Evolutionary conservation across 2,888 invertebrate species (phyloP).

Genomic region (Herminia tarsipennalis): DNA sequence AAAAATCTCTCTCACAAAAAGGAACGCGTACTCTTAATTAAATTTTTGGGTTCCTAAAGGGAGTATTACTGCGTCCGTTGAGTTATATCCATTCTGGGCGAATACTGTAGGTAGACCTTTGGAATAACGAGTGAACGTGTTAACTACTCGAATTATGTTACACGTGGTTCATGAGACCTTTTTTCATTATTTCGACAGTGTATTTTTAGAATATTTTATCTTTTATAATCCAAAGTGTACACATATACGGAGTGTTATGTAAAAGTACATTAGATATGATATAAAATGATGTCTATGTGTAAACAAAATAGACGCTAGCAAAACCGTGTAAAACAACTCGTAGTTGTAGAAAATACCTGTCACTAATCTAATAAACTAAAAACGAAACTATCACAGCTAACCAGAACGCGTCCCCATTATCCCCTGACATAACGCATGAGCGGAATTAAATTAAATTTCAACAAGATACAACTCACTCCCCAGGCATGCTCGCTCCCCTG

Average conservation of each 20-base stretch:
- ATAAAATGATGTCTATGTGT: no score
- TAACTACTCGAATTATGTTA: slow-evolving; percentile 2
- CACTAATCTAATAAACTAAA: slow-evolving; percentile 4
- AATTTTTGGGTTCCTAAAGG: slow-evolving; percentile 8
- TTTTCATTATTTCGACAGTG: no score
- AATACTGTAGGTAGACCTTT: slow-evolving; percentile 7
- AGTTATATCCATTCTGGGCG: slow-evolving; percentile 3
- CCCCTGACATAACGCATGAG: slow-evolving; percentile 40
- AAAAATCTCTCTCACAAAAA: not conserved
- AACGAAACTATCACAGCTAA: slow-evolving; percentile 32
- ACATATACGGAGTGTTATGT: no score
- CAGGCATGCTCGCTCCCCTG: slow-evolving; percentile 11
- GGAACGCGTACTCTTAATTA: slow-evolving; percentile 6
- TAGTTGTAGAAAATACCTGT: no score
- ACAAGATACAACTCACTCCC: slow-evolving; percentile 36
- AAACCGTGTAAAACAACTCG: no score
- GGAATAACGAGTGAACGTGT: slow-evolving; percentile 4
- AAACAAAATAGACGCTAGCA: no score
- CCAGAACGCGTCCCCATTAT: slow-evolving; percentile 20
- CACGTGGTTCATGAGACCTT: not conserved
- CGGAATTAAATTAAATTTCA: slow-evolving; percentile 57
- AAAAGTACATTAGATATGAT: no score
- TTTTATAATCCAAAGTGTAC: no score
- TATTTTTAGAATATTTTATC: no score
- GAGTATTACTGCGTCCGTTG: slow-evolving; percentile 2